Base-by-base conservation (phyloP, 2,113 vertebrate species). In the Serinus canaria region DNA sequence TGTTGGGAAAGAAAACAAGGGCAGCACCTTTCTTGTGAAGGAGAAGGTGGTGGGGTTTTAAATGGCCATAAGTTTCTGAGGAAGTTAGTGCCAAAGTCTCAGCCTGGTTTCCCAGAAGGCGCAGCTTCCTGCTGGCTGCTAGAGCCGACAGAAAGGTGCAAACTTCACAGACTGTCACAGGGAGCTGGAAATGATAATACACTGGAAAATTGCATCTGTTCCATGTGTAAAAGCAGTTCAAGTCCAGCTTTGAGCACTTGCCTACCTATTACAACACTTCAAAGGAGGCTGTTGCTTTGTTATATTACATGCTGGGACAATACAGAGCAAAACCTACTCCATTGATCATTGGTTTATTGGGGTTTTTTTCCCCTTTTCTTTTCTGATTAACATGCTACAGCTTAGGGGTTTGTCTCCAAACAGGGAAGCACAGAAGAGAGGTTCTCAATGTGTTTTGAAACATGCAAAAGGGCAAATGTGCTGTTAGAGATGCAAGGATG, bases 271-370 rank as follows among this genome's bases (percentile, higher is more conserved):
- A 47, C 58, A 91, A 44, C 15, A 59, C 49, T 85, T 59, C 28
- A 27, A 30, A 94, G 78, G 17, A 67, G 39, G 43, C 33, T 4
- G 3, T 3, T 92, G 33, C 66, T 94, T 74, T 88, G 33, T 41
- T 55, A 19, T 55, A 24, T 58, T 77, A 69, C 21, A 12, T 52
- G 12, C 78, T 90, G 72, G 64, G 59, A 84, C 22, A 75, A 43
- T 12, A 44, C 9, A n/a, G 6, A 81, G 30, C 47, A 77, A 81
- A 95, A 46, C 28, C 49, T 77, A 66, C 28, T 56, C 53, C 47
- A 67, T 3, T 0, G 1, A 66, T 93, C 16, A 37, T 2, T 21
- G 15, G 7, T 31, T 33, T 55, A 10, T 2, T 18, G 15, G 39
- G 2, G 2, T 24, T 41, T 19, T 52, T 9, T 12, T 2, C 3